Base-by-base conservation (phyloP, 1,140 invertebrate species). In the Stenopsyche tienmushanensis region DNA sequence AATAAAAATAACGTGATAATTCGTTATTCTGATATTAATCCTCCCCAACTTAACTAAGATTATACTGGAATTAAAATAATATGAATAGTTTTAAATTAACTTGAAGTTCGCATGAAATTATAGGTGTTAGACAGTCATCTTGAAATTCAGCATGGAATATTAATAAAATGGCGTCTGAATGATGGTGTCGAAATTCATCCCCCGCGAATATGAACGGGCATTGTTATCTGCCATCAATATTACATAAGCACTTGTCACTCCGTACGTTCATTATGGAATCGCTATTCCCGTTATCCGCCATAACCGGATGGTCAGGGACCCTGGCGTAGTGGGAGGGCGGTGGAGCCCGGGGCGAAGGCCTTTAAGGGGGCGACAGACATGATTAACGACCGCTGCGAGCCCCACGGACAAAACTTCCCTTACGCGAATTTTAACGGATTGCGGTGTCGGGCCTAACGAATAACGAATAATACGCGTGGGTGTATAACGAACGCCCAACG, bases 351-450 rank as follows among this genome's bases (percentile, higher is more conserved):
- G 57, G 21, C 53, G 5, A 34, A 34, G 5, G 5, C 29, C 29
- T 34, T 8, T 53, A 10, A 23, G 45, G 62, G 59, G 57, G 62
- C 54, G 62, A 54, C 67, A 65, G 67, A 62, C 67, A 69, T 69
- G 67, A 69, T 69, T 69, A 66, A 69, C 60, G 67, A 69, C 53
- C 67, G 60, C 47, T 44, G 59, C 59, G 58, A 64, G 59, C 64
- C 67, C 59, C 64, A 57, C 64, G 67, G 67, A 65, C 67, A 64
- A 69, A 69, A 69, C 64, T 69, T 69, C 64, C 60, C 58, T 54
- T 45, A 41, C 58, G 67, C 58, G 64, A 69, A 66, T 69, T 69
- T 69, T 69, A 69, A 69, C 67, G 64, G 67, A 69, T 69, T 69
- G 67, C 67, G 64, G 64, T 60, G 66, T 57, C 60, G 57, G 57